Conservation (phyloP, 2,113 vertebrate genomes). For the Rattus rattus region DNA sequence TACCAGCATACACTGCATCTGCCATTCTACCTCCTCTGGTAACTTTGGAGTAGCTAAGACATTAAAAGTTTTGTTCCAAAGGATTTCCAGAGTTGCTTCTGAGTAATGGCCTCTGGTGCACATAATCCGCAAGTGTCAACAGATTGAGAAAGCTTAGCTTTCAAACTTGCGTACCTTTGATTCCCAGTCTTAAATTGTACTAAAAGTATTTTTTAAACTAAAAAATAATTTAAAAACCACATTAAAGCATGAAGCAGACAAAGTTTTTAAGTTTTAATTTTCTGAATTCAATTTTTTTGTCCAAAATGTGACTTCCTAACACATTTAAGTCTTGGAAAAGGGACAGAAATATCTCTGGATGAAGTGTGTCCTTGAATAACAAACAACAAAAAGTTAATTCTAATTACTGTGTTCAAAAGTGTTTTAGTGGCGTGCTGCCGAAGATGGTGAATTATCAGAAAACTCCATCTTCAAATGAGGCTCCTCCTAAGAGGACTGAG, state of each 20-base stretch:
- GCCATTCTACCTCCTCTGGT: not conserved
- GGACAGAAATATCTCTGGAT: not conserved
- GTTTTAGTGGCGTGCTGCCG: not conserved
- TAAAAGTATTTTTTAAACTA: not conserved
- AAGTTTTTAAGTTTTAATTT: not conserved
- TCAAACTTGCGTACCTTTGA: not conserved
- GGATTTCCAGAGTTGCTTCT: not conserved
- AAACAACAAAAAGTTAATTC: not conserved
- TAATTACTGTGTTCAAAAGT: not conserved
- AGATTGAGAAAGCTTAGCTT: not conserved
- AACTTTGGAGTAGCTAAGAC: not conserved
- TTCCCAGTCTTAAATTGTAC: not conserved
- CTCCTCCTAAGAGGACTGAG: not conserved
- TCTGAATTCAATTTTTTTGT: slow-evolving; percentile 19
- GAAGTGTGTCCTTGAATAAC: not conserved
- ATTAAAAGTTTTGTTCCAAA: not conserved
- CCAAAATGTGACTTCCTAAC: not conserved
- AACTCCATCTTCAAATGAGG: not conserved
- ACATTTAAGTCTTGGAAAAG: not conserved
- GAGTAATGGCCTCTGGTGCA: not conserved
- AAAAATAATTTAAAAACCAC: not conserved
- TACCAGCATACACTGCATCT: not conserved
- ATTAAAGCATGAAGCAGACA: not conserved
- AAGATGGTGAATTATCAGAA: not conserved
- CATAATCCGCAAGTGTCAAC: not conserved